Percentiles rank a stretch among this genome's conserved stretches.
These are phyloP conservation scores for Peromyscus nudipes DNA, from an alignment of 2,797 vertebrate genomes.

Conservation along the genomic window DNA sequence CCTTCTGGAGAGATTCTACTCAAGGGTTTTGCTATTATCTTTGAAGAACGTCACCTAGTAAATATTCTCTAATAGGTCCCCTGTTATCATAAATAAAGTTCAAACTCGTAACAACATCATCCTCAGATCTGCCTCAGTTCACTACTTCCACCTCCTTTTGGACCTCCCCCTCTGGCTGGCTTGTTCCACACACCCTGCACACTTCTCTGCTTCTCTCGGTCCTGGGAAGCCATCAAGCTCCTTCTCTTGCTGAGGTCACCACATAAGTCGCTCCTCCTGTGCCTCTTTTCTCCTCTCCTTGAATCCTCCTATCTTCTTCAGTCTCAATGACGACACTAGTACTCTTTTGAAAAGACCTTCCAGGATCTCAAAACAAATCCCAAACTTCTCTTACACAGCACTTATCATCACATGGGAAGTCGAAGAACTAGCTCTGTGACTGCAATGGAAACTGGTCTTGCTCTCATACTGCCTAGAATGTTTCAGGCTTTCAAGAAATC, in stretches of 20 bases:
- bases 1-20: not conserved
- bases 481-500: slow-evolving; percentile 38
- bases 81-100: not conserved
- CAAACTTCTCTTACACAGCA: not conserved
- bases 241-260: not conserved
- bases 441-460: not conserved
- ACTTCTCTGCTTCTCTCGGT: not conserved
- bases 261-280: too few relatives aligned
- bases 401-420: not conserved
- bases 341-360: not conserved
- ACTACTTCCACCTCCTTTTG: not conserved
- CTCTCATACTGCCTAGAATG: slow-evolving; percentile 7
- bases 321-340: not conserved
- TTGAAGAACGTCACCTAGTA: slow-evolving; percentile 29
- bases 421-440: not conserved
- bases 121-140: not conserved
- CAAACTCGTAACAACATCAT: not conserved
- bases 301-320: not conserved
- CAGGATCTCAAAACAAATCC: not conserved
- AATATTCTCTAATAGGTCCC: not conserved
- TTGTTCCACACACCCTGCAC: not conserved
- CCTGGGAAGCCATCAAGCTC: not conserved
- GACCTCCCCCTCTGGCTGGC: not conserved
- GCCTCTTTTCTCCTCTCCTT: not conserved
- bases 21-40: not conserved